phyloP scores from a whole-genome alignment of 2,797 vertebrate species.

The Myotis vivesi region DNA sequence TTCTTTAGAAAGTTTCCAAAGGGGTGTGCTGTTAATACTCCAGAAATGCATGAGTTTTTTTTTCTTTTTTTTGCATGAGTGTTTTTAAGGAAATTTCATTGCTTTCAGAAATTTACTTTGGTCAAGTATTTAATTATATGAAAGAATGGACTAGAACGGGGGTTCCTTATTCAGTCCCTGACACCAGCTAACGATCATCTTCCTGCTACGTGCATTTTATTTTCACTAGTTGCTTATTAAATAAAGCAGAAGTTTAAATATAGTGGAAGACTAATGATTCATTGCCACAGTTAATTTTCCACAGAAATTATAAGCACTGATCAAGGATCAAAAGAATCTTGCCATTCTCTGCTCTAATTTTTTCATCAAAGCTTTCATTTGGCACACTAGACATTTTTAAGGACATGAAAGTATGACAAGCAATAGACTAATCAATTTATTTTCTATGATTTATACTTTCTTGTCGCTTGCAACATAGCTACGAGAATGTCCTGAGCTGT shows the following conservation, averaged over 20 bases:
- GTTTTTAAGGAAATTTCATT: slow-evolving; percentile 61
- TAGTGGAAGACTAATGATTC: slow-evolving; percentile 52
- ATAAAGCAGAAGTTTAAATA: slow-evolving; percentile 65
- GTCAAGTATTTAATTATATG: slow-evolving; percentile 28
- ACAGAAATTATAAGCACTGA: slow-evolving; percentile 53
- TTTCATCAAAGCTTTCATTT: slow-evolving; percentile 69
- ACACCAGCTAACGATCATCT: slow-evolving; percentile 46
- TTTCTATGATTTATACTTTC: slow-evolving; percentile 39
- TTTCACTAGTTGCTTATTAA: slow-evolving; percentile 71
- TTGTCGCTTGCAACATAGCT: slow-evolving; percentile 16
- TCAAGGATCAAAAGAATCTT: slow-evolving; percentile 67
- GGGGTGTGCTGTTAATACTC: background rate
- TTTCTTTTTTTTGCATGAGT: background rate
- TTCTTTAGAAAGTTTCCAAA: background rate
- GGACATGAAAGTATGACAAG: slow-evolving; percentile 57
- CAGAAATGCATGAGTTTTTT: slow-evolving; percentile 41
- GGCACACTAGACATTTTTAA: slow-evolving; percentile 59
- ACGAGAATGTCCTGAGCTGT: slow-evolving; percentile 41
- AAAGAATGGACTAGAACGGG: background rate
- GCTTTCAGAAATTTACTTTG: slow-evolving; percentile 26
- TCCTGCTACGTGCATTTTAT: slow-evolving; percentile 54
- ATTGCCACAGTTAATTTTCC: slow-evolving; percentile 52
- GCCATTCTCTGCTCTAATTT: slow-evolving; percentile 60
- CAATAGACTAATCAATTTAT: slow-evolving; percentile 57
- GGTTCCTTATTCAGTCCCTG: slow-evolving; percentile 13